Base-by-base conservation (phyloP, 1,140 invertebrate species). In the Anagrus nilaparvatae region DNA sequence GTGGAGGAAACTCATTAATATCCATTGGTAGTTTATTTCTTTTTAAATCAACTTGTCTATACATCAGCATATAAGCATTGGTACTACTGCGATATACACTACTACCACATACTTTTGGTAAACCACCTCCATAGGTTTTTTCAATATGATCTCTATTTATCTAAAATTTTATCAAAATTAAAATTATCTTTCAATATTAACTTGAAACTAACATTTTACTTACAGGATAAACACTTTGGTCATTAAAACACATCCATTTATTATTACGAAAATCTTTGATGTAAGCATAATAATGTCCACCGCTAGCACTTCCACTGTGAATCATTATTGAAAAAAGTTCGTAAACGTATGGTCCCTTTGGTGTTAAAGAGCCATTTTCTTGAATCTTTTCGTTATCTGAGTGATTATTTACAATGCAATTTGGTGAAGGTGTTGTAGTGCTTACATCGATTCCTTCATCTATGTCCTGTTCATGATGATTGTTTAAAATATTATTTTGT, bases 51-150 rank as follows among this genome's bases (percentile, higher is more conserved):
- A 88, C 81, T 65, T 87, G 82, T 43, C 90, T 67, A 56, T 93
- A 94, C 82, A 92, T 89, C 16, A 94, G 70, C 87, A 94, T 93
- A 54, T 94, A 93, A 0, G 89, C 89, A 69, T 91, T 93, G 28
- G 87, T 89, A 55, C 86, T 90, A 46, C 83, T 87, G 51, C 73
- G 80, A 53, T 82, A 87, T 16, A 77, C 76, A 35, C 75, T 76
- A 24, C 78, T 84, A 58, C 84, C 87, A 5, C 73, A 74, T 47
- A 80, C 69, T 24, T 69, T 67, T 3, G 76, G 70, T 30, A 78
- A 78, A 27, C 87, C 86, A 23, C 87, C 89, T 21, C 87, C 89
- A 63, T 86, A 93, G 0, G 85, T 87, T 63, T 83, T 84, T 47
- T 77, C 72, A 29, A 94, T 89, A 53, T 93, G 87, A 44, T 88